These are phyloP conservation scores for Alentia gelatinosa DNA, from an alignment of 2,888 invertebrate species.

Conservation along the genomic window DNA sequence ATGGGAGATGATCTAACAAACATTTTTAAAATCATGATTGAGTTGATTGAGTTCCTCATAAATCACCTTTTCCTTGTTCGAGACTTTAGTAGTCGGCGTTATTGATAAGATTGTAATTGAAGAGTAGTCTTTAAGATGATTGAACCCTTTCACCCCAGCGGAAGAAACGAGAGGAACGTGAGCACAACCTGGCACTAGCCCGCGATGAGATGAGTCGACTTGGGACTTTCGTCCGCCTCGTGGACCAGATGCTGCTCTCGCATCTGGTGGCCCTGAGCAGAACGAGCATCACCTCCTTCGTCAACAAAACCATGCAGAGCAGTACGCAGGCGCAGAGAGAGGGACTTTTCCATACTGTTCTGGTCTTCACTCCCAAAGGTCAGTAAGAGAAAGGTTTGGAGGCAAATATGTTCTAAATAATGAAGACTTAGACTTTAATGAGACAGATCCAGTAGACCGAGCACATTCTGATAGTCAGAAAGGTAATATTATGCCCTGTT, in stretches of 20 bases:
- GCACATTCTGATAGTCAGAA: background rate
- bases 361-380: conserved; percentile 76
- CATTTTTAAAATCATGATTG: no score
- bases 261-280: conserved; percentile 76
- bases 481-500: background rate
- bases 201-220: conserved; percentile 76
- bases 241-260: conserved; percentile 78
- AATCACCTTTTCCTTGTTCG: no score
- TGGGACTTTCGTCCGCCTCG: conserved; percentile 78
- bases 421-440: background rate
- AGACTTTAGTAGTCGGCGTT: no score
- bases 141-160: no score
- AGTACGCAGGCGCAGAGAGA: conserved; percentile 68
- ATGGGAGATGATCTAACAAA: no score
- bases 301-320: conserved; percentile 69
- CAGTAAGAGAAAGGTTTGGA: background rate
- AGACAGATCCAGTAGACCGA: background rate
- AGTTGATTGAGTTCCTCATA: no score
- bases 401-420: background rate
- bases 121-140: no score
- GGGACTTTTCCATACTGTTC: conserved; percentile 74
- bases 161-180: conserved; percentile 75
- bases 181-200: conserved; percentile 74
- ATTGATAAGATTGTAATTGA: no score
- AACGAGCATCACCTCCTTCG: conserved; percentile 73